phyloP scores from a whole-genome alignment of 23 tunicate genomes.

The Corella eumyota region DNA sequence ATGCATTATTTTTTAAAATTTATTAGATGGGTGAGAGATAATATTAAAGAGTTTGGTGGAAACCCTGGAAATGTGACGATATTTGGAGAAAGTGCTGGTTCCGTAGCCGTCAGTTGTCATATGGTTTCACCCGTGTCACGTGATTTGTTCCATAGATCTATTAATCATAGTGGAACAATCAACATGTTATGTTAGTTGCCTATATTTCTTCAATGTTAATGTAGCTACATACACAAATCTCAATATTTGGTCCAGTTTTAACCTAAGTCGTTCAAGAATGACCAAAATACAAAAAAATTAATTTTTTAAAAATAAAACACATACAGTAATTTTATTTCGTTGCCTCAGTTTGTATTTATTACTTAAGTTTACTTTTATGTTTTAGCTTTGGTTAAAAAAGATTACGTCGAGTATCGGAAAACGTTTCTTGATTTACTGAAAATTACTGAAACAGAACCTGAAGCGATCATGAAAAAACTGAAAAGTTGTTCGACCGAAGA shows the following conservation, averaged over 20 bases:
- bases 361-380: not conserved
- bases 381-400: not conserved
- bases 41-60: constrained; percentile 22
- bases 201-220: constrained; percentile 1
- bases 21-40: constrained; percentile 18
- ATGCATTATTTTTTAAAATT: no score
- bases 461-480: constrained; percentile 2
- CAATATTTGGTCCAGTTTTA: no score
- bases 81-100: constrained; percentile 36
- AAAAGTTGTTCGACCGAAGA: not conserved
- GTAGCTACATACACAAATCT: no score
- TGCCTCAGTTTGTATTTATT: not conserved
- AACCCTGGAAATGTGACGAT: constrained; percentile 18
- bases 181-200: constrained; percentile 11
- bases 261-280: no score
- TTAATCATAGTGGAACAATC: constrained; percentile 18
- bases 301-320: no score
- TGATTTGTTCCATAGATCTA: constrained; percentile 25
- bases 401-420: not conserved
- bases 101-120: constrained; percentile 13
- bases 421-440: not conserved
- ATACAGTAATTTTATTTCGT: no score
- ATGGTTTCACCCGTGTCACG: constrained; percentile 14
- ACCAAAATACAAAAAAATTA: no score
- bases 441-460: constrained; percentile 5